phyloP scores from a whole-genome alignment of 1,140 invertebrate genomes.

The Hetaerina americana region DNA sequence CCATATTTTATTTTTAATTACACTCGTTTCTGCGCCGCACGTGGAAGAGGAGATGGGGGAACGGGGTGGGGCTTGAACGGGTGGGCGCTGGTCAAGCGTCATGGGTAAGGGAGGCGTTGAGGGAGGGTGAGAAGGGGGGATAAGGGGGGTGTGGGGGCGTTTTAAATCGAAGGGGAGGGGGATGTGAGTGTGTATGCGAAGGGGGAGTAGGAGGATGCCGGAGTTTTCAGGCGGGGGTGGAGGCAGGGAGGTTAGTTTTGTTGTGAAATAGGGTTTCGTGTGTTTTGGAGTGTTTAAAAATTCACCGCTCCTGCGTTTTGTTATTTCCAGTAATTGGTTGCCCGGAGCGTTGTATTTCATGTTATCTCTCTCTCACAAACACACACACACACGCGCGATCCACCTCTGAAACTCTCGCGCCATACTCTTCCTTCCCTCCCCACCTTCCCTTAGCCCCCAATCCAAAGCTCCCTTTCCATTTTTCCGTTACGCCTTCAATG shows the following conservation, averaged over 20 bases:
- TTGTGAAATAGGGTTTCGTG: neutral
- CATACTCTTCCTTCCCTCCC: neutral
- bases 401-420: no score
- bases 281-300: neutral
- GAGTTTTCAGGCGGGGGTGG: no score
- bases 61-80: no score
- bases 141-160: no score
- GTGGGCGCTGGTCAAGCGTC: no score
- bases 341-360: neutral
- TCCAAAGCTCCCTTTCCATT: neutral
- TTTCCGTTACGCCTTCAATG: neutral
- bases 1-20: slow-evolving; percentile 1
- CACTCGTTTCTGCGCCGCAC: neutral
- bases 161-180: no score
- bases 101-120: no score
- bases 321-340: neutral
- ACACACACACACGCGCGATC: no score
- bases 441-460: neutral
- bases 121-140: no score
- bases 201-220: no score
- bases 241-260: neutral
- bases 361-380: no score
- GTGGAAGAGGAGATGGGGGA: neutral
- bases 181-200: no score
- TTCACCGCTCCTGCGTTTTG: neutral